These are phyloP conservation scores for Cacatua alba DNA, from an alignment of 2,113 vertebrate genomes.

Conservation along the genomic window DNA sequence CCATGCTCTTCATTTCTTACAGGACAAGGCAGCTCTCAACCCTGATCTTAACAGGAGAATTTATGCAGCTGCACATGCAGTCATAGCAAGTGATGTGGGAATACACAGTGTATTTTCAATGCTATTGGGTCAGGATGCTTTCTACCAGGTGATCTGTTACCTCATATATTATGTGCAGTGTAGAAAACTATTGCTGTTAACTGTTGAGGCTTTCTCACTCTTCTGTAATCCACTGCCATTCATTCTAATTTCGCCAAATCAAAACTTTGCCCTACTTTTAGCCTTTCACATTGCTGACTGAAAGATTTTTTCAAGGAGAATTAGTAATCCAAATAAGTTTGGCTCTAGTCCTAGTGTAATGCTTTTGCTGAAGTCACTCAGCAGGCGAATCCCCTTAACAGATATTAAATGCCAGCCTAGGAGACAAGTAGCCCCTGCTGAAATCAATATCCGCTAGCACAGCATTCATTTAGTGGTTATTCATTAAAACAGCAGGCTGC, in stretches of 20 bases:
- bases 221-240: background rate
- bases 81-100: background rate
- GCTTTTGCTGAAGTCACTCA: conserved; percentile 27
- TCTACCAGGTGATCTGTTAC: background rate
- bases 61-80: background rate
- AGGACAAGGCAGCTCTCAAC: background rate
- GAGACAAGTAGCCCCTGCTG: conserved; percentile 6
- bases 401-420: conserved; percentile 37
- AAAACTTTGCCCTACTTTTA: background rate
- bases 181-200: background rate
- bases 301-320: conserved; percentile 12
- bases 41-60: background rate
- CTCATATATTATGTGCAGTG: background rate
- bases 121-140: fast-evolving
- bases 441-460: conserved; percentile 26
- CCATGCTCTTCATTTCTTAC: background rate
- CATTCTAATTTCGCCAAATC: background rate
- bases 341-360: background rate
- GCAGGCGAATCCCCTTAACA: conserved; percentile 15
- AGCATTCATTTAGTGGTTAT: conserved; percentile 7
- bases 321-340: background rate
- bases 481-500: conserved; percentile 52
- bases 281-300: background rate
- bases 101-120: background rate
- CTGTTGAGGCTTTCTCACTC: background rate